These are phyloP conservation scores for Cephus nigrinus DNA, from an alignment of 2,888 invertebrate species.

Conservation along the genomic window DNA sequence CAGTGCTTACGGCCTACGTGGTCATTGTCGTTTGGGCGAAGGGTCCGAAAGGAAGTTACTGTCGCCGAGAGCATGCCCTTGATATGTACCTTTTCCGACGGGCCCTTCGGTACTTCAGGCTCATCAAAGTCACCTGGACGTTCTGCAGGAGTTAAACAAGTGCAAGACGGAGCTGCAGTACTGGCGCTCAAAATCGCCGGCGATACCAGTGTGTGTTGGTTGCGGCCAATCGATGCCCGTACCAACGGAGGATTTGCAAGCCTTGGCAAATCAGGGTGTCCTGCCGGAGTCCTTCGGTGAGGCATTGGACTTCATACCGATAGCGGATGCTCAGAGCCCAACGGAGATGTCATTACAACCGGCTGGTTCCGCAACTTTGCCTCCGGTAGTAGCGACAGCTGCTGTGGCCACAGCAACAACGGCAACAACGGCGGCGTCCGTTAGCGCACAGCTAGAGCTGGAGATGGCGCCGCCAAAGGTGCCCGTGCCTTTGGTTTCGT, in stretches of 20 bases:
- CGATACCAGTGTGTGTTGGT: conserved; percentile 79
- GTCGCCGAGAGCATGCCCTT: background rate
- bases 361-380: conserved; percentile 11
- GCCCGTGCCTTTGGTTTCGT: conserved; percentile 47
- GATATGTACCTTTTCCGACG: conserved; percentile 7
- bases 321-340: conserved; percentile 59
- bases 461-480: conserved; percentile 62
- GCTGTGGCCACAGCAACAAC: conserved; percentile 25
- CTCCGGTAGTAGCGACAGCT: conserved; percentile 1
- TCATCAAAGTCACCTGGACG: conserved; percentile 20
- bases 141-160: conserved; percentile 83
- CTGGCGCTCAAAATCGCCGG: conserved; percentile 90
- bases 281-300: conserved; percentile 69
- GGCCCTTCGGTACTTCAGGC: conserved; percentile 7
- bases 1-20: background rate
- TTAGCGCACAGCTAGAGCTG: conserved; percentile 19
- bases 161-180: conserved; percentile 93
- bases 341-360: conserved; percentile 45
- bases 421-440: conserved; percentile 26
- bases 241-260: conserved; percentile 72
- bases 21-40: background rate
- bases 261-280: conserved; percentile 72
- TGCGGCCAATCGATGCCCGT: conserved; percentile 76
- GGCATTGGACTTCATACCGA: conserved; percentile 64
- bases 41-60: background rate